Conservation (phyloP, 2,797 vertebrate species). For the Eleutherodactylus coqui region DNA sequence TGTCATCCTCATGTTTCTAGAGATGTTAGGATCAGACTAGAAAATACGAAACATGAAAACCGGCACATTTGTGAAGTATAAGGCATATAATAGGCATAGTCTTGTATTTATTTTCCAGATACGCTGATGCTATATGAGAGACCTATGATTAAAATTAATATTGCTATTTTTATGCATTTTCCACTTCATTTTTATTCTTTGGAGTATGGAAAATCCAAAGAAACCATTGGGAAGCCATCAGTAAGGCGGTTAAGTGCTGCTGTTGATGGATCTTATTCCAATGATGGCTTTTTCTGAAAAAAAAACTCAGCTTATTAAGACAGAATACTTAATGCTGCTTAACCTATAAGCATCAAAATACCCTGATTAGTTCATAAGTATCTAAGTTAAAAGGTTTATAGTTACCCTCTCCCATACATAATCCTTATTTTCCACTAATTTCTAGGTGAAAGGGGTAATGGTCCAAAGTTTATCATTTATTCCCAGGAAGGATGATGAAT, state of each 20-base stretch:
- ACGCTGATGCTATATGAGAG: no score
- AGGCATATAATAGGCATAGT: background rate
- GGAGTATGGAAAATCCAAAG: background rate
- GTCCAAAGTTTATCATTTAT: no score
- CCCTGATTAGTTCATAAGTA: no score
- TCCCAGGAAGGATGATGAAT: no score
- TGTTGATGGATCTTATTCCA: background rate
- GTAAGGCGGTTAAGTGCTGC: background rate
- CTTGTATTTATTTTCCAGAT: no score
- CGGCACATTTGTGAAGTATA: background rate
- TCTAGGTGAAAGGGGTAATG: no score
- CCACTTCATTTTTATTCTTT: background rate
- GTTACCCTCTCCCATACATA: no score
- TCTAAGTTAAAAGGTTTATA: no score
- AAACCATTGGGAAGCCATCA: background rate
- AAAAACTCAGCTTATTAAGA: background rate
- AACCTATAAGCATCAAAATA: no score
- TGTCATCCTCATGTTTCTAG: background rate
- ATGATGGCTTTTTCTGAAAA: background rate
- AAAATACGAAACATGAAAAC: background rate
- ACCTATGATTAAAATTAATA: no score
- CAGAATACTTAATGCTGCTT: background rate
- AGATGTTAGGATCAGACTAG: background rate
- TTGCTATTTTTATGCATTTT: background rate
- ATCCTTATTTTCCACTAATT: no score